Evolutionary conservation across 2,888 invertebrate species (phyloP).

Genomic region (Abrostola tripartita): DNA sequence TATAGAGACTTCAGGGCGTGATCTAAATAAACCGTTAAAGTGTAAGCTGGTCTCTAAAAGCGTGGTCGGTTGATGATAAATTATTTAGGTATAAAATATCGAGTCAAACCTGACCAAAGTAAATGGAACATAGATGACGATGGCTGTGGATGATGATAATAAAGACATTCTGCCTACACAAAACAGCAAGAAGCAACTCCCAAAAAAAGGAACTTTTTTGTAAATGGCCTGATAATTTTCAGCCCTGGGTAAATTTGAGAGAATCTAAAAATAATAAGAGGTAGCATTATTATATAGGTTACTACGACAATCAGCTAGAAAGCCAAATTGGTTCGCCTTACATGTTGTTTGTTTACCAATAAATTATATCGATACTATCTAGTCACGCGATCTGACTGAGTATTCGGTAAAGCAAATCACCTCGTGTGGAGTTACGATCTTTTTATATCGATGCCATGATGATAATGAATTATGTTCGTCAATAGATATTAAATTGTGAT

Average conservation of each 20-base stretch:
- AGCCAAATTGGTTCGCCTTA: slow-evolving; percentile 24
- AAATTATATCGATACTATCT: slow-evolving; percentile 44
- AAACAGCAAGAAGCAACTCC: no score
- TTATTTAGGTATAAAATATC: no score
- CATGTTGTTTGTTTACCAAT: slow-evolving; percentile 51
- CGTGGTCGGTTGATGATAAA: no score
- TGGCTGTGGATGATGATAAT: no score
- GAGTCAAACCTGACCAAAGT: no score
- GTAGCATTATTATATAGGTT: slow-evolving; percentile 11
- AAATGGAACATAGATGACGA: no score
- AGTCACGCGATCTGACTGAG: slow-evolving; percentile 59
- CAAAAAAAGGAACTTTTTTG: not conserved
- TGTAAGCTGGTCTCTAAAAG: no score
- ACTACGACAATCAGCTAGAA: slow-evolving; percentile 11
- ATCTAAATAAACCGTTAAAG: no score
- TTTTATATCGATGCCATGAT: slow-evolving; percentile 5
- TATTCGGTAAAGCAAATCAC: slow-evolving; percentile 25
- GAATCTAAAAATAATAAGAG: not conserved
- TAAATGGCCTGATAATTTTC: not conserved
- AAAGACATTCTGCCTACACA: no score
- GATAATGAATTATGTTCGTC: not conserved
- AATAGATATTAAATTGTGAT: not conserved
- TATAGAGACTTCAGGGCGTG: no score
- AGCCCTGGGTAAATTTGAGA: not conserved
- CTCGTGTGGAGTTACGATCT: not conserved